Conservation (phyloP, 2,888 invertebrate genomes). For the Toxonevra muliebris region DNA sequence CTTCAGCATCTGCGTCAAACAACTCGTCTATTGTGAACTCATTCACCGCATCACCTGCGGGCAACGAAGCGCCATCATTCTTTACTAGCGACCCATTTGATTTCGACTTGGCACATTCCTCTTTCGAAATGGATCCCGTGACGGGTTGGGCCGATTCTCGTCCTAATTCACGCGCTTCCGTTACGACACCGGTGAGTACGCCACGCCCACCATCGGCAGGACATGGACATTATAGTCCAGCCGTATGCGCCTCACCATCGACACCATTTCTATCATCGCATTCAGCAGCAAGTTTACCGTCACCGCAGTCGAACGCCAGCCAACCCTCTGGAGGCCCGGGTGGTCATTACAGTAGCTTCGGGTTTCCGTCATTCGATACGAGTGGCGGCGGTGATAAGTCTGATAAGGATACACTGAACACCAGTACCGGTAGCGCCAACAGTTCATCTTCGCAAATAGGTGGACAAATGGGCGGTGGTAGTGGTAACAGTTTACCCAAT, state of each 20-base stretch:
- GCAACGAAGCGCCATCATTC: slow-evolving; percentile 66
- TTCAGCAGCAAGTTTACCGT: slow-evolving; percentile 64
- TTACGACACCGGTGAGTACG: slow-evolving; percentile 70
- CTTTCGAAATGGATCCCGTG: slow-evolving; percentile 69
- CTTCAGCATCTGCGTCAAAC: slow-evolving; percentile 48
- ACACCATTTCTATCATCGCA: slow-evolving; percentile 66
- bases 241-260: slow-evolving; percentile 66
- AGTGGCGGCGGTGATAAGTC: slow-evolving; percentile 44
- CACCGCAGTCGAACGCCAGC: slow-evolving; percentile 66
- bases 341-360: slow-evolving; percentile 43
- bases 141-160: slow-evolving; percentile 65
- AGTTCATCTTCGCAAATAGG: slow-evolving; percentile 62
- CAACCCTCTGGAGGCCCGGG: slow-evolving; percentile 49
- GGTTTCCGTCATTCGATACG: slow-evolving; percentile 53
- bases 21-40: slow-evolving; percentile 59
- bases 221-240: slow-evolving; percentile 67
- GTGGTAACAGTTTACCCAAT: slow-evolving; percentile 47
- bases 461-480: slow-evolving; percentile 49
- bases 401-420: slow-evolving; percentile 51
- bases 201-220: slow-evolving; percentile 72
- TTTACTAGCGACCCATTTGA: slow-evolving; percentile 71
- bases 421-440: slow-evolving; percentile 43
- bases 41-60: slow-evolving; percentile 65
- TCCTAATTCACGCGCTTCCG: slow-evolving; percentile 73
- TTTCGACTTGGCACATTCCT: slow-evolving; percentile 73